Conservation (phyloP, 2,797 vertebrate species). For the Epinephelus awoara region DNA sequence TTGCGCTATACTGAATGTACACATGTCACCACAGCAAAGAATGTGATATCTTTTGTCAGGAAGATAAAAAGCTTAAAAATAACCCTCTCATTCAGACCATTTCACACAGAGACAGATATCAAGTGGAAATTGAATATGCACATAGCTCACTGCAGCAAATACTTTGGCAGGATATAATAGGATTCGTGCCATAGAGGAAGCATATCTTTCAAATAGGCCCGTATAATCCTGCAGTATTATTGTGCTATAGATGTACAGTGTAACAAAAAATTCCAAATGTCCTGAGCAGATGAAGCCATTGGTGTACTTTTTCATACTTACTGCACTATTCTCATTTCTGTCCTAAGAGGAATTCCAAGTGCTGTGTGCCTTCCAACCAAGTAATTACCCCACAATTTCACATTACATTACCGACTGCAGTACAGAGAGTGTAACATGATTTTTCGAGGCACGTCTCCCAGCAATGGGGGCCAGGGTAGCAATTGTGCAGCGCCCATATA, state of each 20-base stretch:
- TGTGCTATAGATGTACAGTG: conserved; percentile 4
- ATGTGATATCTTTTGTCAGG: conserved; percentile 3
- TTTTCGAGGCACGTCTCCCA: conserved; percentile 13
- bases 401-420: conserved; percentile 31
- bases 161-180: conserved; percentile 8
- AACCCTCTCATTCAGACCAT: background rate
- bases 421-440: conserved; percentile 16
- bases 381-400: conserved; percentile 46
- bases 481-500: conserved; percentile 23
- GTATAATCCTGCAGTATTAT: conserved; percentile 8
- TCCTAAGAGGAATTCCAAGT: conserved; percentile 13
- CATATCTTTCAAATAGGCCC: conserved; percentile 19
- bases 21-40: background rate
- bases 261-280: conserved; percentile 37
- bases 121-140: conserved; percentile 11
- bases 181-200: conserved; percentile 15
- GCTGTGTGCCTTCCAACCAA: conserved; percentile 36
- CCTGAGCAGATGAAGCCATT: conserved; percentile 27
- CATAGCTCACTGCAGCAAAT: conserved; percentile 5
- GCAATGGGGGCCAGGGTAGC: conserved; percentile 1
- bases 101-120: conserved; percentile 8
- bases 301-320: conserved; percentile 18
- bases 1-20: background rate
- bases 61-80: conserved; percentile 24
- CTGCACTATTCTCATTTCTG: conserved; percentile 26